Evolutionary conservation across 2,797 vertebrate genomes (phyloP).

Genomic region (Pampus argenteus): DNA sequence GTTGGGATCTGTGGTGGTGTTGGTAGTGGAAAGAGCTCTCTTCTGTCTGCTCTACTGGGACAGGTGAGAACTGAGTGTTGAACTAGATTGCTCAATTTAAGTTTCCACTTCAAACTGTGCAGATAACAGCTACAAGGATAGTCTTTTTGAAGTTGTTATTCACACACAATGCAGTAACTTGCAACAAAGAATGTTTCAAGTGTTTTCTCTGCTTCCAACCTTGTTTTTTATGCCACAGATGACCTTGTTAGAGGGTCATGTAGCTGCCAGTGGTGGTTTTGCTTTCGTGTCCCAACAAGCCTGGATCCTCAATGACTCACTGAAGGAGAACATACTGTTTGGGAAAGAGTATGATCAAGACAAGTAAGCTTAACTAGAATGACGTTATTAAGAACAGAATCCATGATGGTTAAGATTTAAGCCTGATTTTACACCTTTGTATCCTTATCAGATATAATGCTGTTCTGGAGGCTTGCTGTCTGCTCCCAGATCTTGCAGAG

Average conservation of each 20-base stretch:
- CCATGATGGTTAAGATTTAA: neutral
- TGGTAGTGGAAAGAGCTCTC: conserved; percentile 87
- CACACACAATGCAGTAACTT: neutral
- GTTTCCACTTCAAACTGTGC: neutral
- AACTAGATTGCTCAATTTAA: conserved; percentile 3
- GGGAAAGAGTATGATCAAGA: conserved; percentile 81
- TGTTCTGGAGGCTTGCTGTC: conserved; percentile 87
- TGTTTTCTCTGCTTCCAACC: conserved; percentile 8
- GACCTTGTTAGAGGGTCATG: conserved; percentile 85
- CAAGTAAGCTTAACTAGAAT: conserved; percentile 75
- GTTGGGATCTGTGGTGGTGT: conserved; percentile 87
- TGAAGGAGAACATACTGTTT: conserved; percentile 89
- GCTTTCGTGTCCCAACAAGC: conserved; percentile 89
- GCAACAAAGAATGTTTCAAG: neutral
- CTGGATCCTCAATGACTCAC: conserved; percentile 89
- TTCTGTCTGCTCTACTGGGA: conserved; percentile 86
- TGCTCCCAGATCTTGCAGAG: conserved; percentile 83
- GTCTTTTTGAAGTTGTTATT: neutral
- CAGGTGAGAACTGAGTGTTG: conserved; percentile 76
- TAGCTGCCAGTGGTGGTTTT: conserved; percentile 82
- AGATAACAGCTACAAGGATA: conserved; percentile 2
- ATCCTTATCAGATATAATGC: conserved; percentile 78
- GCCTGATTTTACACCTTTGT: conserved; percentile 1
- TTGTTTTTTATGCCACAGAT: conserved; percentile 77
- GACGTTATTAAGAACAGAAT: neutral